These are phyloP conservation scores for Drosophila emarginata DNA, from an alignment of 2,888 invertebrate species.

Conservation along the genomic window DNA sequence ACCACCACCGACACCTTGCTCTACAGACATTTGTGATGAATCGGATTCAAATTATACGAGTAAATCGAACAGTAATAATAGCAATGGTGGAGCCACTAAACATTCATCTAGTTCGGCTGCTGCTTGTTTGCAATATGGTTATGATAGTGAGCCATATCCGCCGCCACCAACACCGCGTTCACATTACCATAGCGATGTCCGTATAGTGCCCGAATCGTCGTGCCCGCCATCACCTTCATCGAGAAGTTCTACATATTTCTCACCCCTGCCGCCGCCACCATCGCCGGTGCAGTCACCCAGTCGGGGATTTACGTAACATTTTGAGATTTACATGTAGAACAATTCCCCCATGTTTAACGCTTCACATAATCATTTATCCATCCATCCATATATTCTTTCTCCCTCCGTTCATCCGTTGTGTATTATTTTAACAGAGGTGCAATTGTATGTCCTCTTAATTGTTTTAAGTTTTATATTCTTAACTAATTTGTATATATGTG, in stretches of 20 bases:
- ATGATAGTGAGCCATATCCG: conserved; percentile 88
- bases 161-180: conserved; percentile 90
- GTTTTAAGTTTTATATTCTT: conserved; percentile 35
- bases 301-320: conserved; percentile 83
- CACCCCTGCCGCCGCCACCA: conserved; percentile 92
- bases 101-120: conserved; percentile 81
- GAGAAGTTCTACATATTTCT: conserved; percentile 90
- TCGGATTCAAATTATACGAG: conserved; percentile 89
- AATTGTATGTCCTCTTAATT: conserved; percentile 3
- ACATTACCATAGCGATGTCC: conserved; percentile 88
- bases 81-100: conserved; percentile 78
- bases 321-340: conserved; percentile 80
- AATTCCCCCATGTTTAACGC: neutral
- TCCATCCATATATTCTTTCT: neutral
- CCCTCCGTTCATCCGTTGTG: neutral
- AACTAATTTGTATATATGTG: conserved; percentile 53
- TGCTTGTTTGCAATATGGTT: conserved; percentile 84
- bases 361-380: too few relatives aligned
- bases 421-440: conserved; percentile 13
- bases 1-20: conserved; percentile 97
- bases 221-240: conserved; percentile 88
- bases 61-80: conserved; percentile 83
- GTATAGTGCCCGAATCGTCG: conserved; percentile 85
- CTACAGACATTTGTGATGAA: conserved; percentile 96
- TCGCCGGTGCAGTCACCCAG: conserved; percentile 88